Base-by-base conservation (phyloP, 2,113 vertebrate species). In the Phylloscopus whistleri region DNA sequence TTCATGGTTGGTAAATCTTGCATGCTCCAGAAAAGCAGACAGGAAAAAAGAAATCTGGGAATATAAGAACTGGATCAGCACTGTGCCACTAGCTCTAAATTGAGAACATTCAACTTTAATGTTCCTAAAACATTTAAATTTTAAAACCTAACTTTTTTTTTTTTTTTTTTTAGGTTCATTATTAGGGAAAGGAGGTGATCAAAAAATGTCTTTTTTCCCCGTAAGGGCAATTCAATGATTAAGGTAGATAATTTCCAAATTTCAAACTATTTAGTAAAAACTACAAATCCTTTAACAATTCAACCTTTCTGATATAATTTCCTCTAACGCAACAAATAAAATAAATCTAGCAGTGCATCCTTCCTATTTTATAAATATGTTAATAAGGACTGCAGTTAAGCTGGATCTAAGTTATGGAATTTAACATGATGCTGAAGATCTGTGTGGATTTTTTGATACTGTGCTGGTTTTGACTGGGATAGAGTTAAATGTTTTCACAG, bases 171-270 rank as follows among this genome's bases (percentile, higher is more conserved):
- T 31, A 53, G 4, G 27, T 85, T 62, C 84, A 33, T 56, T 64
- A 37, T 80, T 6, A 67, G 5, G 23, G 30, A 52, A 76, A 67
- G 56, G 2, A 60, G 5, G 11, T 22, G 9, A 39, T 44, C 1
- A 64, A 22, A 53, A 23, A 69, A 11, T 30, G 7, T 7, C 7
- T 20, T 64, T 5, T 2, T 5, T 4, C 7, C 0, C 4, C 0
- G 37, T 48, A 48, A 24, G 6, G 6, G 52, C 26, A 58, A 58
- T 39, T 49, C 13, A 53, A 23, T 43, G 17, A 41, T 28, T 33
- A 44, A 64, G 1, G 5, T 16, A 48, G 8, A 33, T 48, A 56
- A 77, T 80, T 86, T 87, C 11, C 19, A 77, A 43, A 84, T 73
- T 81, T 69, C 10, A n/a, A 66, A 69, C 66, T 73, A 66, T 49